phyloP scores from a whole-genome alignment of 1,140 invertebrate species.

The Drosophila sturtevanti region DNA sequence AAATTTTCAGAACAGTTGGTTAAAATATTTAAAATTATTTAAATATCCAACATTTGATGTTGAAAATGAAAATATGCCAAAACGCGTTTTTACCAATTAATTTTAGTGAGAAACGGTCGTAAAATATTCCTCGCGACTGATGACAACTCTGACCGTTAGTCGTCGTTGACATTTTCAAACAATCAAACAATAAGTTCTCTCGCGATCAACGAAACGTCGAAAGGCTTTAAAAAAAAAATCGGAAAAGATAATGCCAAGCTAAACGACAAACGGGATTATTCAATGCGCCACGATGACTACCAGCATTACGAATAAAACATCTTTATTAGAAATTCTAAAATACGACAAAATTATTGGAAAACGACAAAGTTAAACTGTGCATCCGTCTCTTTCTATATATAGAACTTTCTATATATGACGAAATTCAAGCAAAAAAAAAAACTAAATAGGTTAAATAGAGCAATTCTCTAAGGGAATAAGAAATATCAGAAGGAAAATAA shows the following conservation, averaged over 20 bases:
- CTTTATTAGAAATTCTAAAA: slow-evolving; percentile 31
- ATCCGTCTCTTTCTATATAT: slow-evolving; percentile 58
- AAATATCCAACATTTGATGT: too few species aligned
- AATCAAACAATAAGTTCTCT: slow-evolving; percentile 29
- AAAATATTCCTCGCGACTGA: background rate
- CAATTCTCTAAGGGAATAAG: slow-evolving; percentile 30
- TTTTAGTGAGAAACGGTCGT: background rate
- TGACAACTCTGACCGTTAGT: slow-evolving; percentile 40
- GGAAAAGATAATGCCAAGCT: slow-evolving; percentile 52
- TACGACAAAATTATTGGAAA: slow-evolving; percentile 29
- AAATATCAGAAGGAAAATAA: background rate
- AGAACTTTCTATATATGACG: slow-evolving; percentile 69
- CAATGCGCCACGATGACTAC: slow-evolving; percentile 67
- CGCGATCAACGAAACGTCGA: slow-evolving; percentile 11
- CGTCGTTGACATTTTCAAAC: slow-evolving; percentile 51
- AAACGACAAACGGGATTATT: slow-evolving; percentile 67
- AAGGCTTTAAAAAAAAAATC: slow-evolving; percentile 1
- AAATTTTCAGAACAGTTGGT: too few species aligned
- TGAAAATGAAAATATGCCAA: too few species aligned
- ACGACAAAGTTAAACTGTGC: slow-evolving; percentile 55
- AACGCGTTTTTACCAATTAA: background rate
- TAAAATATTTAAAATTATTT: too few species aligned
- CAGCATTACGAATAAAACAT: slow-evolving; percentile 42
- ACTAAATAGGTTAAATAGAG: slow-evolving; percentile 74
- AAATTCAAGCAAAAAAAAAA: slow-evolving; percentile 54